Percentiles rank a stretch among this genome's conserved stretches.
These are phyloP conservation scores for Drosophila nigrodunni DNA, from an alignment of 1,140 invertebrate species.

Conservation along the genomic window DNA sequence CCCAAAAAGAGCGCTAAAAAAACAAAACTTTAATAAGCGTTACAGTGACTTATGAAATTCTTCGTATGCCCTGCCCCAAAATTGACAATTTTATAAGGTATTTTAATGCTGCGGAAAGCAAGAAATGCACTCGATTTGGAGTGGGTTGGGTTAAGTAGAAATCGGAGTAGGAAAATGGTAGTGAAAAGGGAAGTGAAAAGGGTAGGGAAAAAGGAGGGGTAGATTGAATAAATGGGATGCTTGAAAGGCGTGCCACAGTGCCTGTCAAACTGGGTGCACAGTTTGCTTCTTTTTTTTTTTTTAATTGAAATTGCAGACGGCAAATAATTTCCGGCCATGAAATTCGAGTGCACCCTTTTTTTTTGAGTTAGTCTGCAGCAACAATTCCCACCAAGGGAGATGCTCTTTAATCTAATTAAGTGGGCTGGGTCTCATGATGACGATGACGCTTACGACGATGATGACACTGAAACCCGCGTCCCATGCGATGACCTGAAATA, in stretches of 20 bases:
- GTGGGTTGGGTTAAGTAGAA: neutral
- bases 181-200: neutral
- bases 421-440: conserved; percentile 22
- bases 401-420: conserved; percentile 77
- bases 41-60: conserved; percentile 20
- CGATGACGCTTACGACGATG: conserved; percentile 23
- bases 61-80: neutral
- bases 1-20: conserved; percentile 41
- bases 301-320: conserved; percentile 78
- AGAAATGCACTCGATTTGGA: conserved; percentile 29
- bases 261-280: conserved; percentile 44
- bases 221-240: neutral
- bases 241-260: conserved; percentile 39
- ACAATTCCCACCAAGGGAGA: conserved; percentile 32
- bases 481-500: conserved; percentile 1
- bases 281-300: conserved; percentile 38
- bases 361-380: neutral
- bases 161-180: neutral
- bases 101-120: conserved; percentile 32
- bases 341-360: conserved; percentile 76
- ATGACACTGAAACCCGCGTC: conserved; percentile 18
- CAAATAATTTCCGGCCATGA: conserved; percentile 78
- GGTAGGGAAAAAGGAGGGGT: neutral
- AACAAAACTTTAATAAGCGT: neutral
- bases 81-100: conserved; percentile 14